phyloP scores from a whole-genome alignment of 2,888 invertebrate genomes.

The Epinotia brunnichana region DNA sequence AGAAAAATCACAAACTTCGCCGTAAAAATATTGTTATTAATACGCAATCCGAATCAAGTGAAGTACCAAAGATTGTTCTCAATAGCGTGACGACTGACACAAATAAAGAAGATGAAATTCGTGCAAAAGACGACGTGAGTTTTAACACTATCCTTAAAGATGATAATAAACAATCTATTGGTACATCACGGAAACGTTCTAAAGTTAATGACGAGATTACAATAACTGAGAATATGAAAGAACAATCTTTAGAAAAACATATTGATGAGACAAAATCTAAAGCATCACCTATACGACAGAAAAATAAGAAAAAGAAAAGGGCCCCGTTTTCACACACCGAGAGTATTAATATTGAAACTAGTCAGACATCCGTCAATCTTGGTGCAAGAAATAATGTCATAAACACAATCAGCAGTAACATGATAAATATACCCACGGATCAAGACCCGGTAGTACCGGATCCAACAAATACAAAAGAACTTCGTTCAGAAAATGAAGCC shows the following conservation, averaged over 20 bases:
- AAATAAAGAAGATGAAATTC: background rate
- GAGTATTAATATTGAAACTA: background rate
- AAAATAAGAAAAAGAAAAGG: slow-evolving; percentile 29
- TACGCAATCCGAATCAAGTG: background rate
- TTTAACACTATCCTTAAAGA: slow-evolving; percentile 3
- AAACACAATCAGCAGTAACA: background rate
- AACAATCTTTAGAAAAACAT: background rate
- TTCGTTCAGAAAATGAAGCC: background rate
- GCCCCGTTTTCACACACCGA: background rate
- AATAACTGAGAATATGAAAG: background rate
- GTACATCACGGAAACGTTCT: slow-evolving; percentile 1
- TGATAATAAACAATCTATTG: background rate
- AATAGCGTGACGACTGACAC: background rate
- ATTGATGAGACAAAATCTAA: background rate
- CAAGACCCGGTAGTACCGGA: background rate
- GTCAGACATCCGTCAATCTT: background rate
- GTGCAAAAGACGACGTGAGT: background rate
- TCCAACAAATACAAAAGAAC: background rate
- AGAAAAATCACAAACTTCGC: slow-evolving; percentile 35
- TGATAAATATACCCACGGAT: background rate
- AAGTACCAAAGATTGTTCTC: background rate
- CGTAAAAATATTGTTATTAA: slow-evolving; percentile 29
- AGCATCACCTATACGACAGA: slow-evolving; percentile 1
- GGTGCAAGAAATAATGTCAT: background rate
- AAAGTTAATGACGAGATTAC: background rate